phyloP scores from a whole-genome alignment of 2,113 vertebrate species.

The Raja brachyura region DNA sequence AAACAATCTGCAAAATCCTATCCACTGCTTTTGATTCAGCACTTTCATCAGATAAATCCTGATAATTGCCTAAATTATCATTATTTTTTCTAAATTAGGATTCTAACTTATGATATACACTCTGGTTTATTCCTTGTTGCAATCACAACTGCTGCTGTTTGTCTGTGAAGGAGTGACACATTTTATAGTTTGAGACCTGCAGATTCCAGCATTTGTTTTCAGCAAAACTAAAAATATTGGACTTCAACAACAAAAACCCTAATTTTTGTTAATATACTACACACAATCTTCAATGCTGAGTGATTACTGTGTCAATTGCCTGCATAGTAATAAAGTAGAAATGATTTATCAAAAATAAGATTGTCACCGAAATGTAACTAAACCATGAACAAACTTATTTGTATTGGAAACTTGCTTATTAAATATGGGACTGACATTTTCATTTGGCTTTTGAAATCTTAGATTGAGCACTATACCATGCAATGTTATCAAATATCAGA shows the following conservation, averaged over 20 bases:
- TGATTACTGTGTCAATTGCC: too few relatives aligned
- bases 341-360: neutral
- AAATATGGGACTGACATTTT: neutral
- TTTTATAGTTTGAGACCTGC: neutral
- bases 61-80: conserved; percentile 45
- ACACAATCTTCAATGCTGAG: neutral
- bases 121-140: neutral
- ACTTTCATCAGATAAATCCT: conserved; percentile 77
- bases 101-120: neutral
- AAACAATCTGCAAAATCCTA: conserved; percentile 90
- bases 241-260: neutral
- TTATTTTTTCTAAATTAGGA: too few relatives aligned
- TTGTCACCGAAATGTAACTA: conserved; percentile 17
- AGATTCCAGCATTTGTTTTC: neutral
- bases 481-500: neutral
- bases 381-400: neutral
- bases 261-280: neutral
- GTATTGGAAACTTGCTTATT: neutral
- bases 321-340: neutral
- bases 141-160: neutral
- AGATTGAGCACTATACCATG: neutral
- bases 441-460: neutral
- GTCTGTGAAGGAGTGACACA: neutral
- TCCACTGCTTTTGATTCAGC: conserved; percentile 86
- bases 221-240: neutral